A percentile compares a stretch with the other conserved stretches of the same genome.
Evolutionary conservation across 1,140 invertebrate genomes (phyloP).

Genomic region (Laupala kohalensis): DNA sequence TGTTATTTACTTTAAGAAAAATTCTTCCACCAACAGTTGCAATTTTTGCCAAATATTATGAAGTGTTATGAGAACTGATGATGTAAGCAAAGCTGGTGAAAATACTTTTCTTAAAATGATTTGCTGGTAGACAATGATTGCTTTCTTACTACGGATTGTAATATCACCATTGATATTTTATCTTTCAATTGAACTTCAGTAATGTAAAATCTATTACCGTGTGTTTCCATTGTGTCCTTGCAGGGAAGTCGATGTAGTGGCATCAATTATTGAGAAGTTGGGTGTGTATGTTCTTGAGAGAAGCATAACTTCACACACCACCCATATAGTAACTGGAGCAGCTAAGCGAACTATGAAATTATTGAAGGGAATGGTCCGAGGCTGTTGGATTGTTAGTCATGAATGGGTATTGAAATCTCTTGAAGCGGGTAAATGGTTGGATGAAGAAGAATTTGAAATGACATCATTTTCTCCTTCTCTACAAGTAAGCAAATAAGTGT

Average conservation of each 20-base stretch:
- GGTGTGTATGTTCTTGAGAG: constrained; percentile 32
- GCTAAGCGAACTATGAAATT: constrained; percentile 38
- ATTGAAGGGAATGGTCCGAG: constrained; percentile 34
- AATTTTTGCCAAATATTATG: no score
- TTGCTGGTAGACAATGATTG: no score
- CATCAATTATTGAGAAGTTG: constrained; percentile 25
- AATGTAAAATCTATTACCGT: no score
- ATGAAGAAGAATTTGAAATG: constrained; percentile 36
- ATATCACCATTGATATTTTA: no score
- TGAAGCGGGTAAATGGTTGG: constrained; percentile 32
- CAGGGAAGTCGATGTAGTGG: constrained; percentile 18
- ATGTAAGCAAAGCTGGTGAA: no score
- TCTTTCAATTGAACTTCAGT: no score
- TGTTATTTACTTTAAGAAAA: no score
- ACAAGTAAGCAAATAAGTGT: neutral
- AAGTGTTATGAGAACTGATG: no score
- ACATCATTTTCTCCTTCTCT: constrained; percentile 33
- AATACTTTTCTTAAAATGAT: no score
- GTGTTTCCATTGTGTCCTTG: no score
- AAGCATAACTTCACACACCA: constrained; percentile 33
- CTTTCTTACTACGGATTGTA: no score
- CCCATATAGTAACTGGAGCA: constrained; percentile 36
- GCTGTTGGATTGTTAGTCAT: constrained; percentile 37
- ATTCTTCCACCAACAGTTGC: no score
- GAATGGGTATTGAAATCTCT: constrained; percentile 37